Base-by-base conservation (phyloP, 1,140 invertebrate species). In the Teleopsis dalmanni region DNA sequence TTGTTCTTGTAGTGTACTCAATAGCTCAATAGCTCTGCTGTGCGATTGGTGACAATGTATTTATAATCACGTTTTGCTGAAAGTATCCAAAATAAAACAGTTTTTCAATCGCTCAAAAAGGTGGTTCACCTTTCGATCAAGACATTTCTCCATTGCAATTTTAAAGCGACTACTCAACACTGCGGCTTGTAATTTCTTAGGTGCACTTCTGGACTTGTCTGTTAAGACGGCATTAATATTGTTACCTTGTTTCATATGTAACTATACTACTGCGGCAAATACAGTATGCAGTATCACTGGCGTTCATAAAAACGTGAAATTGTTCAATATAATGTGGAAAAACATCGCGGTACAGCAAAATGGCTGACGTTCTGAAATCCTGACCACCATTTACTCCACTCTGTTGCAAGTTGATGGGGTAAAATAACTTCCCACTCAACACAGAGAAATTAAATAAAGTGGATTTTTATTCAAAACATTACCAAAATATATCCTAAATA, bases 41-140 rank as follows among this genome's bases (percentile, higher is more conserved):
- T 46, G 9, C 72, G 42, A 50, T 75, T 67, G 0, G 66, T 59
- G 0, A 73, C 63, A 51, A 70, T 76, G 1, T 54, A 48, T 52
- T 73, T 67, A 48, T 62, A 70, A 2, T 49, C 36, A 4, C 57
- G 13, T 0, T 57, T 44, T 8, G 52, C 38, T 7, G 47, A 50
- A 16, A 36, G 23, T 3, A 72, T 54, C 60, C 58, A 63, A 11
- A 26, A n/a, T 7, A 59, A 21, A 1, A 63, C 59, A 3, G 59
- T 59, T 7, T 27, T 54, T 0, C 66, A 67, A 52, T 73, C 71
- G 0, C 55, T 54, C 62, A 60, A 72, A 27, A 53, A 54, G n/a
- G 50, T 40, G 19, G 51, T 16, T 11, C 2, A 53, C 27, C 18
- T 36, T 14, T 4, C 53, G 19, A 4, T 52, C 48, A 23, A 33